Evolutionary conservation across 2,113 vertebrate genomes (phyloP), one percentile per base, ranked within the genome.

Genomic region (Chaetodon auriga): DNA sequence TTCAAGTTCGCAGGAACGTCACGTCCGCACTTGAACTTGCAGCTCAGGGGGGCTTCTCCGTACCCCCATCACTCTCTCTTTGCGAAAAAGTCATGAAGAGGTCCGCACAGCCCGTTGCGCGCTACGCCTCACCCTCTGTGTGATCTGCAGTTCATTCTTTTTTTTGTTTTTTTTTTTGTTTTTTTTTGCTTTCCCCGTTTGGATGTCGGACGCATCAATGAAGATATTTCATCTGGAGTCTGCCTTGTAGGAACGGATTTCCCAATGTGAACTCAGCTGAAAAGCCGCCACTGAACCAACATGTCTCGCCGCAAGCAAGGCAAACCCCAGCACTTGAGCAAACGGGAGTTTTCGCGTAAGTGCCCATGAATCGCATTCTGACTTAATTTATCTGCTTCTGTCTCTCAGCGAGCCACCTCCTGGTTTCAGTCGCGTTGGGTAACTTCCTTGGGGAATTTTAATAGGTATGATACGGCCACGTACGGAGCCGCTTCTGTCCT

Each of bases 251-350:
- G 81, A 81, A 84, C 84, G 92, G 93, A 93, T 92, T 93, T 94
- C 93, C 93, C 91, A 75, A 94, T 94, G 93, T 94, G 93, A 94
- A 90, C 91, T 90, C 84, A 86, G 89, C 89, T 74, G 87, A 90
- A 64, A 75, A 92, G 95, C 94, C 95, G 92, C 95, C 96, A 93
- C 95, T 94, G 85, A 88, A 93, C 96, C 94, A 95, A 96, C 96
- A 99, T 99, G 98, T 99, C 98, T 97, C 98, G 98, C 96, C 98
- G 98, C 96, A 99, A 99, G 97, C 98, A 99, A 96, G 98, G 97
- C 96, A 99, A 98, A 96, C 98, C 98, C 93, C 97, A 98, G 97
- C 98, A 99, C 97, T 97, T 99, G 97, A 99, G 98, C 97, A 99
- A 98, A 95, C 97, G 98, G 97, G 98, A 98, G 96, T 98, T 99